Conservation (phyloP, 1,140 invertebrate genomes). For the Calephelis virginiensis region DNA sequence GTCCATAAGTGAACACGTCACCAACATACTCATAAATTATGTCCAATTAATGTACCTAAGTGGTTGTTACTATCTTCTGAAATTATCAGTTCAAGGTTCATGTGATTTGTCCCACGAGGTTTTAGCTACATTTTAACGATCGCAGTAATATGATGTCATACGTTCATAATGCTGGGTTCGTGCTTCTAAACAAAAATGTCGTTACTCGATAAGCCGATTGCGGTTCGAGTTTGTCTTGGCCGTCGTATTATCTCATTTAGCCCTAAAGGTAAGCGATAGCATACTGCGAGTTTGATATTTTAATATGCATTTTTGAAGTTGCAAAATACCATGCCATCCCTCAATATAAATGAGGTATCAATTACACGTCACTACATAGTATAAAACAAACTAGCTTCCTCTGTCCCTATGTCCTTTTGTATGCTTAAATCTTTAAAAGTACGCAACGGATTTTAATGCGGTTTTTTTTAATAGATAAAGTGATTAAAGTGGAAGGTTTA, state of each 20-base stretch:
- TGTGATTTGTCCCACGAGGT: background rate
- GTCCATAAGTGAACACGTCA: background rate
- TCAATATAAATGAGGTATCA: too few relatives aligned
- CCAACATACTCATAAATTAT: background rate
- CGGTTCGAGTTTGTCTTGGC: background rate
- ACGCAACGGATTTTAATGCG: too few relatives aligned
- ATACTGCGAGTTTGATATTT: too few relatives aligned
- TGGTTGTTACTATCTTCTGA: conserved; percentile 4
- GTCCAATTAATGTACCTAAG: background rate
- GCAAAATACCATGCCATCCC: too few relatives aligned
- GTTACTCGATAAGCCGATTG: background rate
- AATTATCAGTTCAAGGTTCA: conserved; percentile 12
- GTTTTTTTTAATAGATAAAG: too few relatives aligned
- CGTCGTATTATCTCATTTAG: background rate
- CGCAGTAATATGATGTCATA: conserved; percentile 9
- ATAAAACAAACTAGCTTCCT: too few relatives aligned
- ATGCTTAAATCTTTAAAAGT: too few relatives aligned
- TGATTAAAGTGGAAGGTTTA: too few relatives aligned
- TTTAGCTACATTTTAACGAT: background rate
- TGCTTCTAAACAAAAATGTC: background rate
- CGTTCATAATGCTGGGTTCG: background rate
- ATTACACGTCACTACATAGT: too few relatives aligned
- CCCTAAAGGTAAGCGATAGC: background rate
- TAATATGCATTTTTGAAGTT: too few relatives aligned
- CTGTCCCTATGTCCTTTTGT: too few relatives aligned